Base-by-base conservation (phyloP, 2,797 vertebrate genomes). In the Hozukius guyotensis region DNA sequence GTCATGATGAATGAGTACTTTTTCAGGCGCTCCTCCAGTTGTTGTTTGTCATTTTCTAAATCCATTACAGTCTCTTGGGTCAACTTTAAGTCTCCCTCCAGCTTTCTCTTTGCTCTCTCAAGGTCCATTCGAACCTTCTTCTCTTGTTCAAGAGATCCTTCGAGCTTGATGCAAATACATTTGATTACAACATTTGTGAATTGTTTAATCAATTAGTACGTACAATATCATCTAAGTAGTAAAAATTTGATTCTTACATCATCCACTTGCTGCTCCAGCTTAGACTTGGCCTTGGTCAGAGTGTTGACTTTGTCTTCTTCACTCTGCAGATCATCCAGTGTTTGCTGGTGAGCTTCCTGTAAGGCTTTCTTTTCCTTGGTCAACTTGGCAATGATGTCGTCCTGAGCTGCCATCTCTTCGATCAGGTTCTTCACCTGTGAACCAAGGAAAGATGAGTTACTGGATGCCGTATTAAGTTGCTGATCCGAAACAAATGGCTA, bases 281-380 rank as follows among this genome's bases (percentile, higher is more conserved):
- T 98, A 74, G 95, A 55, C 80, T 98, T 98, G 73, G 96, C 95
- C 81, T 98, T 98, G 2, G 95, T 97, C 75, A 98, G 80, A 22
- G 93, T 93, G 89, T 98, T 98, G 93, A 97, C 97, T 80, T 98
- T 98, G 94, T 98, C 97, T 53, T 98, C 97, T 80, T 97, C 97
- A 55, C 96, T 96, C 89, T 97, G 97, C 52, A 98, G 95, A 89
- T 98, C 97, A 80, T 98, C 97, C 87, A 98, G 93, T 0, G 97
- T 83, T 87, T 98, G 97, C 86, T 98, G 97, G 67, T 98, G 97
- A 75, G 97, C 96, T 84, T 98, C 97, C 57, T 98, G 97, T 42
- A 98, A 94, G 32, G 97, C 96, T 67, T 97, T 97, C 91, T 97
- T 97, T 59, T 98, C 97, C 60, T 97, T 98, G 0, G 97, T 97